Percentiles rank a stretch among this genome's conserved stretches.
Conservation (phyloP, 2,888 invertebrate genomes). For the Epinotia bilunana region DNA sequence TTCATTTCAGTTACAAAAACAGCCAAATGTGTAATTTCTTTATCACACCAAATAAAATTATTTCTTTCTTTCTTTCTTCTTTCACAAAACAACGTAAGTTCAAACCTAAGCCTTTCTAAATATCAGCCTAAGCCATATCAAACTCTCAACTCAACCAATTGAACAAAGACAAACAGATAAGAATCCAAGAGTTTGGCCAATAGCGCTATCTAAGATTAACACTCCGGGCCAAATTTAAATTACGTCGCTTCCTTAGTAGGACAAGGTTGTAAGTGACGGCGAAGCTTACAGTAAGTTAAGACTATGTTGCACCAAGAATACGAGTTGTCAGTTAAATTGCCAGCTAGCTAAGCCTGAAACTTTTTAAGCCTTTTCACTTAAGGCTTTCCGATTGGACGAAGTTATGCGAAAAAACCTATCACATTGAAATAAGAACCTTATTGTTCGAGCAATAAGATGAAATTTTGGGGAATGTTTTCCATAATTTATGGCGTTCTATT, state of each 20-base stretch:
- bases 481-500: too few relatives aligned
- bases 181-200: background rate
- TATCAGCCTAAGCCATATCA: slow-evolving; percentile 1
- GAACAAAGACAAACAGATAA: slow-evolving; percentile 20
- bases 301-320: background rate
- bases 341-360: slow-evolving; percentile 13
- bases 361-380: slow-evolving; percentile 12
- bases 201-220: slow-evolving; percentile 29
- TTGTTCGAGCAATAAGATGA: background rate
- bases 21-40: too few relatives aligned
- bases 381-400: background rate
- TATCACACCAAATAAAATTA: too few relatives aligned
- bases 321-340: slow-evolving; percentile 15
- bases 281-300: background rate
- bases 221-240: slow-evolving; percentile 25
- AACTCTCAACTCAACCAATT: slow-evolving; percentile 7
- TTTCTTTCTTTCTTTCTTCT: too few relatives aligned
- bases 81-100: too few relatives aligned
- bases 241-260: background rate
- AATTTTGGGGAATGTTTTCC: background rate
- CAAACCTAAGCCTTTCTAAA: background rate
- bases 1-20: too few relatives aligned
- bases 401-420: background rate
- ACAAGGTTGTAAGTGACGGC: background rate
- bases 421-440: background rate